Evolutionary conservation across 2,888 invertebrate species (phyloP), one percentile per base, ranked within the genome.

Genomic region (Agonum fuliginosum): DNA sequence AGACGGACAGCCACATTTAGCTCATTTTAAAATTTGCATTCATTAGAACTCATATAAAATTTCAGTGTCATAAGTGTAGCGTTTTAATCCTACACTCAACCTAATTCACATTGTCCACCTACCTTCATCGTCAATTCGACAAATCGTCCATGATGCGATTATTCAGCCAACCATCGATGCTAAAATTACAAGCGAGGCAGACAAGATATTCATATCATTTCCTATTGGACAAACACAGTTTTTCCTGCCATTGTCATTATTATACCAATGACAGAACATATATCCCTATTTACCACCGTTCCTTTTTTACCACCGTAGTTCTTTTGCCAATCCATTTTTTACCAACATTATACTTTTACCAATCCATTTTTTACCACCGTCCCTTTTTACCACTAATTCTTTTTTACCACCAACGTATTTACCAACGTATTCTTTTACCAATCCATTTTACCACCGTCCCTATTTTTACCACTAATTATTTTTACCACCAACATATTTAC

Each of bases 221-320:
- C 67, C 67, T 43, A 67, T 67, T 67, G 41, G 43, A 22, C 37
- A 67, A 54, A 67, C 41, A 14, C 67, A 67, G 67, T 67, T 67
- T 67, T 67, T 67, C 67, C 67, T 67, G 67, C 43, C 12, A 43
- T 67, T 67, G 43, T 67, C 19, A 22, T 67, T 22, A 67, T 67
- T 67, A 37, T 41, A 22, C 67, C 67, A 67, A 67, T 67, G 67
- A 41, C 67, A 67, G 1, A 8, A 20, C 22, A 10, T 27, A 58
- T 14, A 24, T 54, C 24, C 8, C 54, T n/a, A n/a, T n/a, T n/a
- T n/a, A n/a, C n/a, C n/a, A n/a, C n/a, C n/a, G n/a, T n/a, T n/a
- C n/a, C n/a, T n/a, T n/a, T n/a, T n/a, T n/a, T n/a, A n/a, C n/a
- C n/a, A n/a, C n/a, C n/a, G n/a, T n/a, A n/a, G n/a, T n/a, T n/a